These are phyloP conservation scores for Syngnathus floridae DNA, from an alignment of 2,113 vertebrate genomes.

Conservation along the genomic window DNA sequence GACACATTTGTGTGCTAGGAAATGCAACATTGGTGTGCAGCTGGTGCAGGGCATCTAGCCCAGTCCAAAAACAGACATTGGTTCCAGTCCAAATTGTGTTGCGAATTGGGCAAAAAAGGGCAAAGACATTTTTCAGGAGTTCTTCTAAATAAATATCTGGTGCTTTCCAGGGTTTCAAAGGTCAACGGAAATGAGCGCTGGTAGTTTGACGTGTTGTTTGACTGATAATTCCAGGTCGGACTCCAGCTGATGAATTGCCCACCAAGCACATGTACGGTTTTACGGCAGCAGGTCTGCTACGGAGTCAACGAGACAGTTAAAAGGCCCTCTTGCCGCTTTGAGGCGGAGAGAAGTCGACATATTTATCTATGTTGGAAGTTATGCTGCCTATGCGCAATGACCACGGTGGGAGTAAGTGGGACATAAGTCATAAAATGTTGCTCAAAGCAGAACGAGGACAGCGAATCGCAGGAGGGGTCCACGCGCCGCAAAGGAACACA, in stretches of 20 bases:
- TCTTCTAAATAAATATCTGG: background rate
- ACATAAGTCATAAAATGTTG: conserved; percentile 5
- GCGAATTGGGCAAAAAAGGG: conserved; percentile 4
- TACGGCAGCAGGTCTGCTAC: background rate
- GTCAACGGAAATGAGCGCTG: background rate
- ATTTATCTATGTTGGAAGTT: conserved; percentile 4
- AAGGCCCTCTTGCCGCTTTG: conserved; percentile 3
- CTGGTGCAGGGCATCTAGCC: background rate
- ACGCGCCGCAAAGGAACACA: background rate
- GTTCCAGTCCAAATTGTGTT: background rate
- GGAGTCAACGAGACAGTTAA: conserved; percentile 4
- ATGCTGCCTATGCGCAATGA: conserved; percentile 6
- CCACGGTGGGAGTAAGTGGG: conserved; percentile 1
- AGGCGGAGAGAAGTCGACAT: conserved; percentile 2
- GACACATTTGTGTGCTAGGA: background rate
- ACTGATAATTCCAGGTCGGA: background rate
- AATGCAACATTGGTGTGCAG: background rate
- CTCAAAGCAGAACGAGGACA: background rate
- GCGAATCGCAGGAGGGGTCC: background rate
- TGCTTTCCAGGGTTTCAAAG: background rate
- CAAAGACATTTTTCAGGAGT: background rate
- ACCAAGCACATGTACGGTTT: background rate
- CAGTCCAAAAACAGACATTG: background rate
- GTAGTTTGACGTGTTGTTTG: background rate
- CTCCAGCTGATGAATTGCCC: background rate